Base-by-base conservation (phyloP, 2,888 invertebrate genomes). In the Leucophenga montana region DNA sequence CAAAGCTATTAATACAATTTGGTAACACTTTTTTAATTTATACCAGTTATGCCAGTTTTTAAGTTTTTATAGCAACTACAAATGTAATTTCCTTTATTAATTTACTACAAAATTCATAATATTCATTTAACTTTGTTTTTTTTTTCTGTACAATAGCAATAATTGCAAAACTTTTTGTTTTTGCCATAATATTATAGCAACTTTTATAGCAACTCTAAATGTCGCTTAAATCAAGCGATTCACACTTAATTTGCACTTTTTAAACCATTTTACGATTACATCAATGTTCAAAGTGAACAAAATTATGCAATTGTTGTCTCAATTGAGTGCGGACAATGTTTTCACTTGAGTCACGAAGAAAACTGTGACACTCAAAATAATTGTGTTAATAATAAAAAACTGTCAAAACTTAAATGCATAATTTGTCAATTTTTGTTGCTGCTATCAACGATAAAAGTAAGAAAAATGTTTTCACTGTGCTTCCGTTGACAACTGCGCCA, bases 351-450 rank as follows among this genome's bases (percentile, higher is more conserved):
- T 2, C 50, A 50, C n/a, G 50, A 33, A 67, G 67, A 73, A 71
- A 68, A 66, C 20, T 31, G 66, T 72, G 66, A 64, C 64, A 56
- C 67, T 65, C 66, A 67, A 67, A 59, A 27, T 22, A 46, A 48
- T 64, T 64, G 50, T 59, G 33, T 31, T 46, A 62, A 64, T 18
- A 46, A 27, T 33, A n/a, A 82, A n/a, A 84, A 78, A 77, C 70
- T 69, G 75, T 75, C 75, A 64, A 71, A 76, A 78, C 76, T 75
- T 75, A 78, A 79, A 73, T 66, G 71, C 73, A 74, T 78, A 78
- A 84, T 84, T 82, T 82, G 79, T 79, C 77, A 84, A 80, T 80
- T 80, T n/a, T 73, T 50, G 13, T 13, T 46, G 46, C 46, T 14
- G 33, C 33, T n/a, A 5, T 16, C 9, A 59, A 59, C 16, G n/a